These are phyloP conservation scores for Agrochola lota DNA, from an alignment of 2,888 invertebrate genomes.

Conservation along the genomic window DNA sequence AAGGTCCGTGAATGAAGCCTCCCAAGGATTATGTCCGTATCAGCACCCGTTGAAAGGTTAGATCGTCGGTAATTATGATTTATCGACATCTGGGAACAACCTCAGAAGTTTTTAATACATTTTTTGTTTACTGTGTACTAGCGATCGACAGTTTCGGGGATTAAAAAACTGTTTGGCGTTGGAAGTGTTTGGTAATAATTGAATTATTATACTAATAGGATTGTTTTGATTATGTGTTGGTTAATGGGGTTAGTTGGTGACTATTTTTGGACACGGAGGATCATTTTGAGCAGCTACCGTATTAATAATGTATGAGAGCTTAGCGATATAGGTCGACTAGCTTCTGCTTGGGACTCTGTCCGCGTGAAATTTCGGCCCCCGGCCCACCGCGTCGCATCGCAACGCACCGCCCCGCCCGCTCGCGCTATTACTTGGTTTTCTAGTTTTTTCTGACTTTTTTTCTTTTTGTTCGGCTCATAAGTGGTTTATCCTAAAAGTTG, in stretches of 20 bases:
- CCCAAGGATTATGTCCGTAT: conserved; percentile 79
- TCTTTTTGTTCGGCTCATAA: no score
- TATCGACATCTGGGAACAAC: conserved; percentile 52
- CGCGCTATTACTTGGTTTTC: no score
- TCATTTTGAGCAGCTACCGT: conserved; percentile 4
- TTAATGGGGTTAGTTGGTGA: neutral
- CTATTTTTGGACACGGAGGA: neutral
- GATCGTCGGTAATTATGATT: no score
- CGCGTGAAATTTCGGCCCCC: no score
- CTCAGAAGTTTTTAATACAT: conserved; percentile 39
- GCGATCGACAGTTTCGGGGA: conserved; percentile 55
- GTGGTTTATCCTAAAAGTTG: no score
- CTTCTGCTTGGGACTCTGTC: no score
- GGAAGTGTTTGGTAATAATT: conserved; percentile 38
- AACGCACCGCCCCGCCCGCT: no score
- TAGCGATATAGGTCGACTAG: neutral
- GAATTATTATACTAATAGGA: conserved; percentile 40
- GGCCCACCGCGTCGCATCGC: no score
- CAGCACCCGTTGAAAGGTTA: conserved; percentile 79
- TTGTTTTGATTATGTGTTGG: conserved; percentile 20
- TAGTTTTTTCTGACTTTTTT: no score
- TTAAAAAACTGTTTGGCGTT: conserved; percentile 47
- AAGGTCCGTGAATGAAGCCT: conserved; percentile 65
- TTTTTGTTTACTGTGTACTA: conserved; percentile 39
- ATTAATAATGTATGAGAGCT: conserved; percentile 7